Conservation (phyloP, 2,888 invertebrate species). For the Linnaemya vulpina region DNA sequence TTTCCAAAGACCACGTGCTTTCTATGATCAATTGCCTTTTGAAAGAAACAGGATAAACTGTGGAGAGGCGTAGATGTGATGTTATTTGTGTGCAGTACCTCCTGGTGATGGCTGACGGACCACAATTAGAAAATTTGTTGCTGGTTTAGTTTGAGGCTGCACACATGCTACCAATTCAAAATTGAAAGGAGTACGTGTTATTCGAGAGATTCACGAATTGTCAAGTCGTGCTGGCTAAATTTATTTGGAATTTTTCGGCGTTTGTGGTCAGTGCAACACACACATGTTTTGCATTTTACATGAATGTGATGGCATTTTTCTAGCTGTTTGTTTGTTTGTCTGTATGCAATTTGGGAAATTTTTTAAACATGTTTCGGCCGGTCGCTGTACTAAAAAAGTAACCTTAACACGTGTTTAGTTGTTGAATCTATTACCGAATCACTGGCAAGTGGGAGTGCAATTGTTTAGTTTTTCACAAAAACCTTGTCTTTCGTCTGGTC, state of each 20-base stretch:
- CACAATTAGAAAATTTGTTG: slow-evolving; percentile 44
- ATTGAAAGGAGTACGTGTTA: slow-evolving; percentile 34
- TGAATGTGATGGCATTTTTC: slow-evolving; percentile 14
- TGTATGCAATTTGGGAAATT: slow-evolving; percentile 30
- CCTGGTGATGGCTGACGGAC: slow-evolving; percentile 1
- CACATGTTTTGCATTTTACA: slow-evolving; percentile 23
- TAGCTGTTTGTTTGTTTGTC: background rate
- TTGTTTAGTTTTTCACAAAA: slow-evolving; percentile 19
- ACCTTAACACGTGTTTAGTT: slow-evolving; percentile 44
- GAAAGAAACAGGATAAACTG: background rate
- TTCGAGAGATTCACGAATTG: slow-evolving; percentile 2
- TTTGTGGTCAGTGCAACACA: slow-evolving; percentile 44
- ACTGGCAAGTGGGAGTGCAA: slow-evolving; percentile 1
- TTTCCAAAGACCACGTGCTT: slow-evolving; percentile 53
- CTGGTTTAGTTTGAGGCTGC: slow-evolving; percentile 22
- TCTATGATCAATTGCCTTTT: slow-evolving; percentile 31
- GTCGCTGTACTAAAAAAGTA: background rate
- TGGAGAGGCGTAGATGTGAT: slow-evolving; percentile 26
- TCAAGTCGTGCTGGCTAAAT: background rate
- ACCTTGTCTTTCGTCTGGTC: slow-evolving; percentile 14
- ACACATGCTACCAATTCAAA: slow-evolving; percentile 17
- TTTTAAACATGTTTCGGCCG: slow-evolving; percentile 13
- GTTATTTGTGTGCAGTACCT: slow-evolving; percentile 36
- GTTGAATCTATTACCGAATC: background rate
- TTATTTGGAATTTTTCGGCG: slow-evolving; percentile 31